Evolutionary conservation across 2,113 vertebrate species (phyloP).

Genomic region (Galemys pyrenaicus): DNA sequence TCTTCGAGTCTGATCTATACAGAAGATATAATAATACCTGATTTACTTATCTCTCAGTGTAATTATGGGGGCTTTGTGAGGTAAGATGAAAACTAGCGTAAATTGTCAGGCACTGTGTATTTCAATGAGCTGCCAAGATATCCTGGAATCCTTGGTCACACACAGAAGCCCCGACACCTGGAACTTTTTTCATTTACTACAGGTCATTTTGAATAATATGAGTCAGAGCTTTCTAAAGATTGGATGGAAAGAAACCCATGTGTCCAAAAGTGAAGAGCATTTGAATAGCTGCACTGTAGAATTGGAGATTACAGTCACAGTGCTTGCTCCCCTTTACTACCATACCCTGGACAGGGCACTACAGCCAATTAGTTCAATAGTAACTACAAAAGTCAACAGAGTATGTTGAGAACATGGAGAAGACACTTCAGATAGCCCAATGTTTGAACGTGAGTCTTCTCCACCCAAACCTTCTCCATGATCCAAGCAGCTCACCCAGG

Average conservation of each 20-base stretch:
- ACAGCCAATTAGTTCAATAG: neutral
- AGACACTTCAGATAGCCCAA: neutral
- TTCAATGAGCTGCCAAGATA: neutral
- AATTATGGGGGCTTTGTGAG: constrained; percentile 34
- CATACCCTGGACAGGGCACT: neutral
- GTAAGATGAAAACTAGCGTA: constrained; percentile 30
- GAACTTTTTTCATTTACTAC: neutral
- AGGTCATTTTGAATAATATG: constrained; percentile 36
- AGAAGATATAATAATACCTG: constrained; percentile 23
- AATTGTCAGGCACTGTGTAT: neutral
- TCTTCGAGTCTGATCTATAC: neutral
- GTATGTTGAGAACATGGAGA: neutral
- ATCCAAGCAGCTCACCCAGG: neutral
- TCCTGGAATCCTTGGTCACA: neutral
- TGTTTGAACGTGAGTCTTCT: neutral
- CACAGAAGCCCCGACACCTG: constrained; percentile 9
- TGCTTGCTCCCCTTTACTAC: neutral
- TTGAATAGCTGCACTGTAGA: neutral
- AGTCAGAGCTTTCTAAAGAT: constrained; percentile 36
- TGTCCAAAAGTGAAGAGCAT: neutral
- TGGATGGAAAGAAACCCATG: neutral
- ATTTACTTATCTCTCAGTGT: constrained; percentile 41
- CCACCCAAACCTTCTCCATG: neutral
- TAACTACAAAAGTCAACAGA: neutral
- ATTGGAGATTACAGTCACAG: neutral